Evolutionary conservation across 2,797 vertebrate genomes (phyloP), one percentile per base, ranked within the genome.

Genomic region (Pteropus rufus): DNA sequence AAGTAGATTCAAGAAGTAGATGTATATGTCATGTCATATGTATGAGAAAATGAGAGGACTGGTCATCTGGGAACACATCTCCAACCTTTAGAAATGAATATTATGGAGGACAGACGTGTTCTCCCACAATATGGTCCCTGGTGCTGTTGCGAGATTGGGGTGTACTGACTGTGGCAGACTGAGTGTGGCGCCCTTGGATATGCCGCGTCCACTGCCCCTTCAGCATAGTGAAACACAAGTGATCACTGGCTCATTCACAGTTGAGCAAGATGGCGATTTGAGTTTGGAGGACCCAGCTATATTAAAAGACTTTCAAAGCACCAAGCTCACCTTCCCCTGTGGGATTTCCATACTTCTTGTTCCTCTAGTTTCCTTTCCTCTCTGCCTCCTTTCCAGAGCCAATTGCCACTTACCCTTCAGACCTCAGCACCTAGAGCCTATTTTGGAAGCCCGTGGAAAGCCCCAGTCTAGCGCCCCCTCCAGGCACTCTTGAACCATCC

Each of bases 91-190:
- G 64, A 73, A 54, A 69, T 65, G 39, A 56, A 21, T 5, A 69
- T n/a, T 54, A 60, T 16, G 3, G 34, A n/a, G 58, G 21, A 69
- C 3, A 36, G 75, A 15, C 56, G 2, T 12, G 14, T 19, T 56
- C n/a, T 93, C 44, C 11, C 2, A 23, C 16, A n/a, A 15, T 44
- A 16, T 4, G 15, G 77, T 29, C 90, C 46, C 67, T 79, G 87
- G 49, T 52, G 41, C 14, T 8, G 0, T n/a, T 34, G 41, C 18
- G 23, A 64, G 52, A 56, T 21, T 34, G 36, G 36, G 58, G 21
- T 2, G 10, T 10, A 19, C 1, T 0, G 15, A 39, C 1, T 0
- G 1, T 31, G 19, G 15, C 2, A 10, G 54, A 19, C 29, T n/a
- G 46, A 84, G 26, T 15, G n/a, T 54, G 70, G 60, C 4, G 31